Conservation (phyloP, 2,888 invertebrate genomes). For the Hydrotaea diabolus region DNA sequence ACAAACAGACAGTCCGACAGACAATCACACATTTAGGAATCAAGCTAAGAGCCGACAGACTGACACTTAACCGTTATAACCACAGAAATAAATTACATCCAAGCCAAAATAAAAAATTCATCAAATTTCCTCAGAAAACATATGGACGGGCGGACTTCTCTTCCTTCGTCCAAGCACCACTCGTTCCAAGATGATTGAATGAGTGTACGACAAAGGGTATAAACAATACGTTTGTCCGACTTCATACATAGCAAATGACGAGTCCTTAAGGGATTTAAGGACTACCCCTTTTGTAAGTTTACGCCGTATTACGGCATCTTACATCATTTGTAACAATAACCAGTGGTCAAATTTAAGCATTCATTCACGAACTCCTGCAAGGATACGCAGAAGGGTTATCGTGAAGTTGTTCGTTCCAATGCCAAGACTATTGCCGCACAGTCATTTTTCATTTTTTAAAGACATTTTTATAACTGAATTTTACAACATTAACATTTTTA, state of each 20-base stretch:
- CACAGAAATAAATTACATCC: conserved; percentile 63
- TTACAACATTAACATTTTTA: conserved; percentile 66
- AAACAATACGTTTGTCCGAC: not conserved
- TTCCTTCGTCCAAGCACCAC: not conserved
- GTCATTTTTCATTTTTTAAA: conserved; percentile 63
- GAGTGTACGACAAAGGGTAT: conserved; percentile 13
- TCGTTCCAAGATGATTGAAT: conserved; percentile 30
- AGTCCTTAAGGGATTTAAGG: conserved; percentile 58
- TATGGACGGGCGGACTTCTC: conserved; percentile 38
- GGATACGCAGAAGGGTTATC: conserved; percentile 53
- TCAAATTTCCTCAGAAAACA: conserved; percentile 52
- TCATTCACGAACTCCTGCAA: not conserved
- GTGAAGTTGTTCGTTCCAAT: not conserved
- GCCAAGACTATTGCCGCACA: conserved; percentile 39
- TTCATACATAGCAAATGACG: conserved; percentile 51
- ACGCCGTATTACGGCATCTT: conserved; percentile 44
- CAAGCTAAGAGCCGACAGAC: conserved; percentile 26
- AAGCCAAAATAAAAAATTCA: conserved; percentile 39
- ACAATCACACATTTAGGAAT: not conserved
- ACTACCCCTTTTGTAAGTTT: not conserved
- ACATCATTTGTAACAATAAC: conserved; percentile 61
- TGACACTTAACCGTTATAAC: conserved; percentile 52
- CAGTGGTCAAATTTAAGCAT: conserved; percentile 52
- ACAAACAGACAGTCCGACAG: not conserved
- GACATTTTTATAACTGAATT: conserved; percentile 65